Base-by-base conservation (phyloP, 2,888 invertebrate species). In the Sinohyriopsis cumingii region DNA sequence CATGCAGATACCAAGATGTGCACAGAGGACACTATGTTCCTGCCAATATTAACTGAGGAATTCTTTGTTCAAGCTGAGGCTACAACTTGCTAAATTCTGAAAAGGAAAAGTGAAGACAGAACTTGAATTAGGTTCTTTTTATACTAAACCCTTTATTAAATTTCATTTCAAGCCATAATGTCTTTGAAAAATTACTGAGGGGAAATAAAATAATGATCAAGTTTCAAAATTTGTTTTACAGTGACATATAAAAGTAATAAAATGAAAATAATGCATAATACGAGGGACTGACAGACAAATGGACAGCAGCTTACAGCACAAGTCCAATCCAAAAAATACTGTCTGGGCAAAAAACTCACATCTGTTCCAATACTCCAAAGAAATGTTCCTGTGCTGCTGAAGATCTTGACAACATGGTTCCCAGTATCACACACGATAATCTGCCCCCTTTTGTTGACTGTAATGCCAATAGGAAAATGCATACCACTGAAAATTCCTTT, bases 371-470 rank as follows among this genome's bases (percentile, higher is more conserved):
- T 71, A 20, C 59, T 62, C 55, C 59, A 57, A 3, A 74, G 28
- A 57, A 73, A 69, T 9, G 65, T 65, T 15, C 82, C 81, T 20
- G 69, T 22, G 18, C 59, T 55, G 25, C 75, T 73, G 63, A 80
- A 82, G 28, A 83, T 73, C 65, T 82, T 85, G 19, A 86, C 71
- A 1, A 77, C 24, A 74, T 86, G 70, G 67, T 84, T 86, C 9
- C 83, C 81, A 56, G 83, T 86, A 59, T 86, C 86, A 25, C 83
- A 77, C 9, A 85, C 81, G 33, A 85, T 73, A 25, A 85, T 78
- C 33, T 84, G 73, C 6, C 79, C 78, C 53, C 69, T 59, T 54
- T 75, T 80, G 68, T 80, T 81, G 3, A 73, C 79, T 9, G 79
- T 69, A 6, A 85, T 77, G 15, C 84, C 86, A 57, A 85, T 86